Evolutionary conservation across 1,140 invertebrate genomes (phyloP).

Genomic region (Idris sp.): DNA sequence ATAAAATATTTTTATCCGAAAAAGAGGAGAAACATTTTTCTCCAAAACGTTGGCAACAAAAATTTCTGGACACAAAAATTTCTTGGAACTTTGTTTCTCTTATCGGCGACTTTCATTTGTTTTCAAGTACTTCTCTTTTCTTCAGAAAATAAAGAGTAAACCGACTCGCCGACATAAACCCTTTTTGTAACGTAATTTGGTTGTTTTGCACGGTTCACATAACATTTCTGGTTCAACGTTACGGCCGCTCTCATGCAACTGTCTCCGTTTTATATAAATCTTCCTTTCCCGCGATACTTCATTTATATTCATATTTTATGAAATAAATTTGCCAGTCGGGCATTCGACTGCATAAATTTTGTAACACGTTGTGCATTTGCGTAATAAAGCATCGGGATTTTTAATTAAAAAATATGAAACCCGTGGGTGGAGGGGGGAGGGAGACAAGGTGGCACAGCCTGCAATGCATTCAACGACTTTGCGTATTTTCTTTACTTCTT

Average conservation of each 20-base stretch:
- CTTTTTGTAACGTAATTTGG: slow-evolving; percentile 6
- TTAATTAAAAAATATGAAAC: slow-evolving; percentile 60
- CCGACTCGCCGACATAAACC: neutral
- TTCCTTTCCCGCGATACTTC: slow-evolving; percentile 23
- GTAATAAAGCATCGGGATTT: slow-evolving; percentile 53
- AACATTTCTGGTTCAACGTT: slow-evolving; percentile 1
- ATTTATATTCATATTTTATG: slow-evolving; percentile 53
- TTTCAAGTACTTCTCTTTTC: no score
- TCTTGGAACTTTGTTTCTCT: no score
- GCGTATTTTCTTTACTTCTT: slow-evolving; percentile 45
- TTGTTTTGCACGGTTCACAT: neutral
- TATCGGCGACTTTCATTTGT: neutral
- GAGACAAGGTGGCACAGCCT: neutral
- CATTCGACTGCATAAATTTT: slow-evolving; percentile 53
- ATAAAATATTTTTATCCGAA: no score
- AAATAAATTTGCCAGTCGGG: slow-evolving; percentile 43
- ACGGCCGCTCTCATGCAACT: neutral
- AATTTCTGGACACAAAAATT: no score
- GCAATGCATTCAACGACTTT: slow-evolving; percentile 51
- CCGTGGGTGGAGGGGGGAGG: neutral
- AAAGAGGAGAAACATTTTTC: no score
- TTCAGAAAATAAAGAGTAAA: neutral
- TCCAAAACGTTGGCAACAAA: no score
- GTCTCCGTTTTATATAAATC: slow-evolving; percentile 36
- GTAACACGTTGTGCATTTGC: slow-evolving; percentile 49